These are phyloP conservation scores for Diabrotica virgifera DNA, from an alignment of 1,140 invertebrate genomes.

Conservation along the genomic window DNA sequence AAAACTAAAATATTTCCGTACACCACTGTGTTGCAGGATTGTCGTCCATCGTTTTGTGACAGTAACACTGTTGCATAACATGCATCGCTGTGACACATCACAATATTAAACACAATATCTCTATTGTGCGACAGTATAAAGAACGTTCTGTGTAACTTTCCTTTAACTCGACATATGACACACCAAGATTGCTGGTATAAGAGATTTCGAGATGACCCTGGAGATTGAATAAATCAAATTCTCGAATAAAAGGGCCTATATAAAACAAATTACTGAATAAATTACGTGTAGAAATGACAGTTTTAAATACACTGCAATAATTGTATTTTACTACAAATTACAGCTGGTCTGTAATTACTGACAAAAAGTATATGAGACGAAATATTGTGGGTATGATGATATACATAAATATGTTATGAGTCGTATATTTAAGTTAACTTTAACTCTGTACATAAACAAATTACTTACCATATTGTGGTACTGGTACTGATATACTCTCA, in stretches of 20 bases:
- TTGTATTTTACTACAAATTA: too few species aligned
- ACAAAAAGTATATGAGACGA: too few species aligned
- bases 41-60: constrained; percentile 25
- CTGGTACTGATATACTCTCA: too few species aligned
- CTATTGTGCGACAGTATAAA: constrained; percentile 35
- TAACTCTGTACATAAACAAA: too few species aligned
- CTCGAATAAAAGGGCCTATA: background rate
- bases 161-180: constrained; percentile 30
- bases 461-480: too few species aligned
- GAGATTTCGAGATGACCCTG: constrained; percentile 34
- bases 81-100: constrained; percentile 39
- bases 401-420: too few species aligned
- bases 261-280: background rate
- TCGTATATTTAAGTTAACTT: too few species aligned
- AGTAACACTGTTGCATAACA: constrained; percentile 38
- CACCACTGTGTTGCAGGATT: background rate
- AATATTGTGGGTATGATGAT: too few species aligned
- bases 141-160: constrained; percentile 34
- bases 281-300: background rate
- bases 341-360: too few species aligned
- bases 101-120: constrained; percentile 37
- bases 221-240: constrained; percentile 25
- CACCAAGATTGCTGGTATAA: constrained; percentile 30
- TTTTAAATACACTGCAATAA: background rate
- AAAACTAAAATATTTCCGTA: background rate